A percentile compares a stretch with the other conserved stretches of the same genome.
Conservation (phyloP, 1,140 invertebrate species). For the Tetraneura akinire region DNA sequence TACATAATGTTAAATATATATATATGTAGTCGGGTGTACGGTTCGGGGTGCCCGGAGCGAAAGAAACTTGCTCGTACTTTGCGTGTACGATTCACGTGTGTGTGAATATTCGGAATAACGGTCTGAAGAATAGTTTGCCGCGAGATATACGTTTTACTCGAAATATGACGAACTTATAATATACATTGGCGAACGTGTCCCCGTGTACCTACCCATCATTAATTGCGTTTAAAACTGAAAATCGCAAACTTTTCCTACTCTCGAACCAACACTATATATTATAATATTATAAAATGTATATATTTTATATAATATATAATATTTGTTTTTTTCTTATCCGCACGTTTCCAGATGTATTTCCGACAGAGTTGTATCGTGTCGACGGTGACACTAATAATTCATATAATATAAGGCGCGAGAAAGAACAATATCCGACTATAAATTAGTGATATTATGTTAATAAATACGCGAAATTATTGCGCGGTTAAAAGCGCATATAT, state of each 20-base stretch:
- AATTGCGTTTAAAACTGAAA: slow-evolving; percentile 12
- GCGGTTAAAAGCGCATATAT: too few relatives aligned
- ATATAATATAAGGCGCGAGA: neutral
- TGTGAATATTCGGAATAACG: slow-evolving; percentile 20
- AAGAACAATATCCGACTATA: too few relatives aligned
- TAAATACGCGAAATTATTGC: too few relatives aligned
- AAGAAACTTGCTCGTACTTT: slow-evolving; percentile 18
- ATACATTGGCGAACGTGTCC: slow-evolving; percentile 18
- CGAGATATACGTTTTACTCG: neutral
- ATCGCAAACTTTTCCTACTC: neutral
- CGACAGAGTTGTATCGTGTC: too few relatives aligned
- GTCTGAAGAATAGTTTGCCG: slow-evolving; percentile 36
- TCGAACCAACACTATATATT: neutral
- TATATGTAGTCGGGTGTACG: too few relatives aligned
- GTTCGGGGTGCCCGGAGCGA: slow-evolving; percentile 17
- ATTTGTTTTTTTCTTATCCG: too few relatives aligned
- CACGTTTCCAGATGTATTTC: neutral
- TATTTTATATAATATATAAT: too few relatives aligned
- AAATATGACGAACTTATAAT: slow-evolving; percentile 29
- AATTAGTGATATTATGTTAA: too few relatives aligned
- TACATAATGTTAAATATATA: too few relatives aligned
- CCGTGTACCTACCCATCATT: neutral
- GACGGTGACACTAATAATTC: neutral
- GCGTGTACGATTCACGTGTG: slow-evolving; percentile 4
- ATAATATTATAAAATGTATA: too few relatives aligned